Percentiles rank a stretch among this genome's conserved stretches.
Conservation (phyloP, 2,113 vertebrate species). For the Galemys pyrenaicus region DNA sequence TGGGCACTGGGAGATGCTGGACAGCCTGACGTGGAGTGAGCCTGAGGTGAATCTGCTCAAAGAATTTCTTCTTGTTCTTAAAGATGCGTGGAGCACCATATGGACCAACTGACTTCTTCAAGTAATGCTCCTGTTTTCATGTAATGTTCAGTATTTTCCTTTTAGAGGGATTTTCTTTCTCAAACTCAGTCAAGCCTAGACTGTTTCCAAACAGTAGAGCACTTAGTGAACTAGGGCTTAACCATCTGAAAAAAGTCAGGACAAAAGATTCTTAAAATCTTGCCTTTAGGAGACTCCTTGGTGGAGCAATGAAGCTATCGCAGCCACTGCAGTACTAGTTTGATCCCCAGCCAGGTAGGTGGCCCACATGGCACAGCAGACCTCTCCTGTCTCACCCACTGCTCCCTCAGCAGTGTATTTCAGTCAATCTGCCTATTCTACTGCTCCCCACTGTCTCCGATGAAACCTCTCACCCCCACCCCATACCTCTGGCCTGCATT, state of each 20-base stretch:
- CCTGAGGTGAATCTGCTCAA: rapidly evolving
- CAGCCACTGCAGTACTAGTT: too few species aligned
- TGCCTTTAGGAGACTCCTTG: too few species aligned
- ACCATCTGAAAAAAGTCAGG: background rate
- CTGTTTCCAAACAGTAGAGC: background rate
- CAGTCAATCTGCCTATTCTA: too few species aligned
- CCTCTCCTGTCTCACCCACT: too few species aligned
- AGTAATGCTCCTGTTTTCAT: background rate
- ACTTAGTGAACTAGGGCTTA: background rate
- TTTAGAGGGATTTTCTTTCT: background rate
- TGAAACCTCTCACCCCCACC: too few species aligned
- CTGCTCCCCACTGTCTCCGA: too few species aligned
- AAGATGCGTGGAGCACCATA: background rate
- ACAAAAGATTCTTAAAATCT: too few species aligned
- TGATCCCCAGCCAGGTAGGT: too few species aligned
- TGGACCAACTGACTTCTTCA: background rate
- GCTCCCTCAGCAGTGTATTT: too few species aligned
- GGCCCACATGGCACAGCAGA: too few species aligned
- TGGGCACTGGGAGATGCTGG: background rate
- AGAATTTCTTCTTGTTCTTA: background rate
- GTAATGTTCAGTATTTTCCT: background rate
- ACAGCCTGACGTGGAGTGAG: background rate
- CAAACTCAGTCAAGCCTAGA: background rate
- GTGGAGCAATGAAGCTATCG: too few species aligned
- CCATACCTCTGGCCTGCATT: too few species aligned